Evolutionary conservation across 2,888 invertebrate genomes (phyloP).

Genomic region (Hirtodrosophila alboralis): DNA sequence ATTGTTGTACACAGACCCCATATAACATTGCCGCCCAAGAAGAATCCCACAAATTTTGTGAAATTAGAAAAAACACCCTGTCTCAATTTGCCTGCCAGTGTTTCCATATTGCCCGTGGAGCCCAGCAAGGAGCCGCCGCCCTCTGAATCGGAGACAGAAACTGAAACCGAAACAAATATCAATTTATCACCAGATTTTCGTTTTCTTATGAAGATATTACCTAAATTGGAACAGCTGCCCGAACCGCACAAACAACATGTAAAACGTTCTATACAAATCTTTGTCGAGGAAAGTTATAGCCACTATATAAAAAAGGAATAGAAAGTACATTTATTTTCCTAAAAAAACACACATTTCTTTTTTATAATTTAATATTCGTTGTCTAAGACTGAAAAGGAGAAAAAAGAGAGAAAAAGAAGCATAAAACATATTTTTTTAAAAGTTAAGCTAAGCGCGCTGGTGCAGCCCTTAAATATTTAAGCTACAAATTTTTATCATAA

Average conservation of each 20-base stretch:
- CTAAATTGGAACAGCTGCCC: slow-evolving; percentile 80
- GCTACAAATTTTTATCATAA: slow-evolving; percentile 27
- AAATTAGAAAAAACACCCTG: slow-evolving; percentile 30
- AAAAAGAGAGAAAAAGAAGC: too few relatives aligned
- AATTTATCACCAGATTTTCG: slow-evolving; percentile 82
- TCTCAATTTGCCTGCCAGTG: slow-evolving; percentile 13
- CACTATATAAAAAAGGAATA: slow-evolving; percentile 62
- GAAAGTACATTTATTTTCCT: slow-evolving; percentile 23
- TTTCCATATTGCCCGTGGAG: slow-evolving; percentile 38
- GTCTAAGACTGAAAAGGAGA: slow-evolving; percentile 68
- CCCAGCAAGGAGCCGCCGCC: slow-evolving; percentile 7
- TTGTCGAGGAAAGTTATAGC: slow-evolving; percentile 77
- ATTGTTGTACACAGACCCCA: slow-evolving; percentile 57
- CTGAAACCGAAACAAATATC: slow-evolving; percentile 73
- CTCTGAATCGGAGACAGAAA: slow-evolving; percentile 9
- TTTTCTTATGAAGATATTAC: slow-evolving; percentile 83
- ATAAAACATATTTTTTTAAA: slow-evolving; percentile 19
- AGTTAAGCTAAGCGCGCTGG: too few relatives aligned
- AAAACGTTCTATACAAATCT: slow-evolving; percentile 81
- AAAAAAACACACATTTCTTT: neutral
- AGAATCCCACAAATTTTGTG: slow-evolving; percentile 76
- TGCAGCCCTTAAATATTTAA: slow-evolving; percentile 23
- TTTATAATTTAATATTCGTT: slow-evolving; percentile 57
- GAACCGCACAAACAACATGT: slow-evolving; percentile 82
- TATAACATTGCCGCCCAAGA: slow-evolving; percentile 81